phyloP scores from a whole-genome alignment of 2,888 invertebrate genomes.

The Cephalotes varians region DNA sequence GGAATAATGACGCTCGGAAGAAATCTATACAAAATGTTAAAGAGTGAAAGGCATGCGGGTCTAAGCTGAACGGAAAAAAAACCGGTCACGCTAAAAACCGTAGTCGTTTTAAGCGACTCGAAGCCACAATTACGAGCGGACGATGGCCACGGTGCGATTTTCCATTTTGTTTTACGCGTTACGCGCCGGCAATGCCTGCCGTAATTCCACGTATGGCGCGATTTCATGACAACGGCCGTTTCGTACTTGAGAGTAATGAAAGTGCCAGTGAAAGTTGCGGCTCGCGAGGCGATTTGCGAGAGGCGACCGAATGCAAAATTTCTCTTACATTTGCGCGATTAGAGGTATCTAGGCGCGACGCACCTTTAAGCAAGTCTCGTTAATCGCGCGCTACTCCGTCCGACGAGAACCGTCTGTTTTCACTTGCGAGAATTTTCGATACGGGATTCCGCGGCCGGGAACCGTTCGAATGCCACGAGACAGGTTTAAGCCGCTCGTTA shows the following conservation, averaged over 20 bases:
- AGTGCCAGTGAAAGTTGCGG: slow-evolving; percentile 71
- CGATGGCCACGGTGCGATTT: slow-evolving; percentile 58
- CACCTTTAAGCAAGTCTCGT: slow-evolving; percentile 35
- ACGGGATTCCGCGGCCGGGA: slow-evolving; percentile 29
- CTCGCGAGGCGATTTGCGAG: slow-evolving; percentile 62
- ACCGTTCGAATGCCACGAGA: slow-evolving; percentile 22
- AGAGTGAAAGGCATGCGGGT: slow-evolving; percentile 34
- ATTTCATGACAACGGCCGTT: slow-evolving; percentile 51
- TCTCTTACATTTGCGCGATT: slow-evolving; percentile 59
- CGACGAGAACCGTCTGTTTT: slow-evolving; percentile 59
- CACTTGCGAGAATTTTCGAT: slow-evolving; percentile 46
- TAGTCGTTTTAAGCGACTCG: slow-evolving; percentile 2
- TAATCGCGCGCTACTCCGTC: slow-evolving; percentile 20
- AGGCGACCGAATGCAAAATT: slow-evolving; percentile 58
- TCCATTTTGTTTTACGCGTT: slow-evolving; percentile 58
- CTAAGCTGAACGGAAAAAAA: not conserved
- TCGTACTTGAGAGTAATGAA: slow-evolving; percentile 66
- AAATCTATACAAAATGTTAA: slow-evolving; percentile 11
- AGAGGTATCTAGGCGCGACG: not conserved
- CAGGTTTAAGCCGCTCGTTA: slow-evolving; percentile 48
- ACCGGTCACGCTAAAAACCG: slow-evolving; percentile 24
- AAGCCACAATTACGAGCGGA: slow-evolving; percentile 29
- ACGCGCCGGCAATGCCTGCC: slow-evolving; percentile 54
- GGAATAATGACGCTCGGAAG: slow-evolving; percentile 5
- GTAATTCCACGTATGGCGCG: slow-evolving; percentile 50